phyloP scores from a whole-genome alignment of 1,140 invertebrate genomes.

The Euwallacea similis region DNA sequence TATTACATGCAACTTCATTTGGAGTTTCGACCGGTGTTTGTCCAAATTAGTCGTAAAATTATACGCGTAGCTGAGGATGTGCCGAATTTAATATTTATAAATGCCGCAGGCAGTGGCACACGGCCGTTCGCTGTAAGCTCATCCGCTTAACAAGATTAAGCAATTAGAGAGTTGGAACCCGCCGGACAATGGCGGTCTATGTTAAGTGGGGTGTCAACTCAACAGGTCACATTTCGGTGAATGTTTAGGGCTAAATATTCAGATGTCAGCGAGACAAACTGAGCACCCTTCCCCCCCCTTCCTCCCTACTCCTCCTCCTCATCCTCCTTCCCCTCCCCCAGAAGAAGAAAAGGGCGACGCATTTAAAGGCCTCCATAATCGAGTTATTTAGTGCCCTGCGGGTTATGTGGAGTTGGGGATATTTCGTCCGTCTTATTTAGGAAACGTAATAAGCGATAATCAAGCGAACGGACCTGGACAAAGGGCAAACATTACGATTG shows the following conservation, averaged over 20 bases:
- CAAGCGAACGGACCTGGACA: background rate
- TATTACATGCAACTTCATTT: slow-evolving; percentile 1
- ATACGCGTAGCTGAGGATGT: slow-evolving; percentile 3
- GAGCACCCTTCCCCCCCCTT: too few species aligned
- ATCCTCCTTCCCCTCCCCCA: background rate
- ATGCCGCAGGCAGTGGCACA: background rate
- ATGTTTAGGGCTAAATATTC: slow-evolving; percentile 1
- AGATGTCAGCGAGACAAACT: too few species aligned
- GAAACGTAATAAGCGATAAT: slow-evolving; percentile 5
- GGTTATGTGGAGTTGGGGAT: too few species aligned
- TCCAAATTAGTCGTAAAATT: slow-evolving; percentile 11
- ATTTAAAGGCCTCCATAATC: background rate
- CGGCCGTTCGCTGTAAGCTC: slow-evolving; percentile 12
- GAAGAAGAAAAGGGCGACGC: background rate
- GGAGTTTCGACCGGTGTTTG: background rate
- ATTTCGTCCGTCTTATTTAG: background rate
- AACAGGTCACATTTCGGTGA: slow-evolving; percentile 19
- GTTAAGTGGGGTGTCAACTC: slow-evolving; percentile 12
- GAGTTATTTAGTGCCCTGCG: too few species aligned
- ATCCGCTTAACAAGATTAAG: slow-evolving; percentile 23
- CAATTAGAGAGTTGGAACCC: slow-evolving; percentile 12
- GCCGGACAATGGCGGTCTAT: background rate
- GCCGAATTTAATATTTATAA: slow-evolving; percentile 16
- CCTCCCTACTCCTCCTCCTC: too few species aligned
- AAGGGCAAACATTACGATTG: background rate